A percentile compares a stretch with the other conserved stretches of the same genome.
phyloP scores from a whole-genome alignment of 2,888 invertebrate genomes.

The Hylaea fasciaria region DNA sequence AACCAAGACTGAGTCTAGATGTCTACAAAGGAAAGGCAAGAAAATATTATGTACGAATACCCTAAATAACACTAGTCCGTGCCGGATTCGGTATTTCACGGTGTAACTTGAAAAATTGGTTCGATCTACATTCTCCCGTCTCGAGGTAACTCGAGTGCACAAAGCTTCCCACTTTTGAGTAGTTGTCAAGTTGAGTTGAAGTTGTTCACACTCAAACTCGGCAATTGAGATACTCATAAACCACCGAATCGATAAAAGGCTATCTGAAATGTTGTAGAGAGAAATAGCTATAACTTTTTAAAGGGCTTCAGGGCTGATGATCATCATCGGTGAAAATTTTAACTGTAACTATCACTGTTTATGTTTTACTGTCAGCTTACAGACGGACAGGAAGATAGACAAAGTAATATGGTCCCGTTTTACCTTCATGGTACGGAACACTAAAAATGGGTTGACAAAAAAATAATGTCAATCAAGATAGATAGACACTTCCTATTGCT shows the following conservation, averaged over 20 bases:
- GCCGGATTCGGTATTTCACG: constrained; percentile 16
- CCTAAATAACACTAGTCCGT: constrained; percentile 14
- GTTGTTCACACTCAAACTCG: background rate
- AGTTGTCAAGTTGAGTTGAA: constrained; percentile 2
- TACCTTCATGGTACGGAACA: too few relatives aligned
- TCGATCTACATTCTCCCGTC: constrained; percentile 3
- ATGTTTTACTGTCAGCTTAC: too few relatives aligned
- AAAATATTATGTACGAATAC: constrained; percentile 10
- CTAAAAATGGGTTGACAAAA: too few relatives aligned
- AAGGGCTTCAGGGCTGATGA: too few relatives aligned
- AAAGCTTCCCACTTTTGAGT: constrained; percentile 9
- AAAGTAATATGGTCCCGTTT: too few relatives aligned
- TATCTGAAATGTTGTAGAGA: background rate
- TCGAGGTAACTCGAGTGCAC: background rate
- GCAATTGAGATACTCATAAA: constrained; percentile 10
- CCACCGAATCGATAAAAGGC: background rate
- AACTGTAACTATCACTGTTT: too few relatives aligned
- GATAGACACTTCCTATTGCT: too few relatives aligned
- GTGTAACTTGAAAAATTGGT: constrained; percentile 23
- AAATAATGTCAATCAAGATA: too few relatives aligned
- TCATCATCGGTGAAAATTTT: too few relatives aligned
- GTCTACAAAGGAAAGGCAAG: background rate
- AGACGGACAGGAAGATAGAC: too few relatives aligned
- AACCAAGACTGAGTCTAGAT: too few relatives aligned
- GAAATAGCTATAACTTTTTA: too few relatives aligned